Evolutionary conservation across 2,888 invertebrate genomes (phyloP), one percentile per base, ranked within the genome.

Genomic region (Drosophila seclusa): DNA sequence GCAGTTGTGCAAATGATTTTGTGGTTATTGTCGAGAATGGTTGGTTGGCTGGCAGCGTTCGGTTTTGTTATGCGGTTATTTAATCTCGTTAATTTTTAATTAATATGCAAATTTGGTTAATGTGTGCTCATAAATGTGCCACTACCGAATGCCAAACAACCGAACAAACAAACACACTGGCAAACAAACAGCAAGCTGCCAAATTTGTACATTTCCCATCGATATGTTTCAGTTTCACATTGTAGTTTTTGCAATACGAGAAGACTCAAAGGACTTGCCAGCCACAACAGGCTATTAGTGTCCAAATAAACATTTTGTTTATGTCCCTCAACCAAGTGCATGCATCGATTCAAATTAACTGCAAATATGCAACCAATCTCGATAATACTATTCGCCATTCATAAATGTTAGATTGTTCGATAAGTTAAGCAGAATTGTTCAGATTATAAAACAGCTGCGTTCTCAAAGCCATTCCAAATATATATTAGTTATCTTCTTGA

Each of bases 31-130:
- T 57, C 53, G 48, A 21, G 48, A 27, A 10, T 29, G 36, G n/a
- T 36, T 53, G 64, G 40, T 24, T 16, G 36, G 6, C 16, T 36
- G 16, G 32, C n/a, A 34, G 21, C 52, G 16, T 38, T 24, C 13
- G 29, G 58, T 29, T 53, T 55, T 32, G 64, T 55, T 69, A 32
- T 59, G 64, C 67, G 67, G 68, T 63, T 65, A 45, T 66, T 74
- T 49, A 60, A 61, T 52, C 65, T 73, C 77, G 71, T 84, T 85
- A 85, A 85, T 73, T 87, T 89, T 90, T 89, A 86, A 86, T 90
- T 90, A 90, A 87, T 84, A 90, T 87, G 87, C 88, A 79, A 90
- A 87, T 87, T 82, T 69, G 36, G 73, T 71, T 87, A 84, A 84
- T 87, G 73, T 80, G 66, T 74, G 54, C 68, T 64, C 78, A 76